Percentiles rank a stretch among this genome's conserved stretches.
Conservation (phyloP, 2,888 invertebrate genomes). For the Chesias legatella region DNA sequence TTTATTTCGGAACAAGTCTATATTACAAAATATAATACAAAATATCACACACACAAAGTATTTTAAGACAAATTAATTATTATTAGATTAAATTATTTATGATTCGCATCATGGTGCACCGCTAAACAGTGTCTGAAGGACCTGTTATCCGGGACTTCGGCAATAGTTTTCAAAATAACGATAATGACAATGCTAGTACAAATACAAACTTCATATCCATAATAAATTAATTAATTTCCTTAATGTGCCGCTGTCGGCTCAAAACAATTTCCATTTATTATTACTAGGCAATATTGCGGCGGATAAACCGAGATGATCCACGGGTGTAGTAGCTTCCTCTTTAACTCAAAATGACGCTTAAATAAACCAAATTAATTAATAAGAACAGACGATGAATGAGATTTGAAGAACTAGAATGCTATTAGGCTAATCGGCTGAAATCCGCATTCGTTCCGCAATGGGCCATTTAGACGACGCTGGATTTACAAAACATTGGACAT, state of each 20-base stretch:
- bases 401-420: slow-evolving; percentile 65
- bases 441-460: slow-evolving; percentile 63
- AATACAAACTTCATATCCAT: slow-evolving; percentile 1
- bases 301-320: slow-evolving; percentile 19
- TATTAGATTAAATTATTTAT: too few species aligned
- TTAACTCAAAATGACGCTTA: slow-evolving; percentile 12
- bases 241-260: slow-evolving; percentile 18
- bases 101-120: too few species aligned
- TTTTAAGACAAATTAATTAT: too few species aligned
- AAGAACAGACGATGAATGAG: slow-evolving; percentile 52
- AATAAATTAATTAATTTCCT: slow-evolving; percentile 20
- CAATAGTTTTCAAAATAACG: too few species aligned
- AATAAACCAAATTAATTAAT: slow-evolving; percentile 29
- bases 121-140: too few species aligned
- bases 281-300: slow-evolving; percentile 20
- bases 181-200: slow-evolving; percentile 5
- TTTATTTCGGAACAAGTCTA: too few species aligned
- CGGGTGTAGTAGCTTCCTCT: slow-evolving; percentile 16
- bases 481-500: slow-evolving; percentile 68
- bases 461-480: slow-evolving; percentile 64
- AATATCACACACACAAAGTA: too few species aligned
- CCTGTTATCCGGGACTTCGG: too few species aligned
- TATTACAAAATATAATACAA: too few species aligned
- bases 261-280: slow-evolving; percentile 21
- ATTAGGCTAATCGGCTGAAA: slow-evolving; percentile 68